Conservation (phyloP, 2,888 invertebrate genomes). For the Drosophila koepferae region DNA sequence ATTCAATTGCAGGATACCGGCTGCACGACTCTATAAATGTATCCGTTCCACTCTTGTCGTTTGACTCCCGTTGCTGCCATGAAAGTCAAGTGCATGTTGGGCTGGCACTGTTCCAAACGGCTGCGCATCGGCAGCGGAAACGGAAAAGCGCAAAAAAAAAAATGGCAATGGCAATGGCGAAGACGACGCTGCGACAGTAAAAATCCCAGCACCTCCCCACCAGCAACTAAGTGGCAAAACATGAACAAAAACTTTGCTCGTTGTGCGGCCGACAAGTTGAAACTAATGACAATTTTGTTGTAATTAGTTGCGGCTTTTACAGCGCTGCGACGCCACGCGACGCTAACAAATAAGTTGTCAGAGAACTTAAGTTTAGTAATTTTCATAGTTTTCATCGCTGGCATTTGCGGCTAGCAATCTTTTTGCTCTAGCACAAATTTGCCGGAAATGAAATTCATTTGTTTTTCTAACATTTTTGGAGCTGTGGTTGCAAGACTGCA, state of each 20-base stretch:
- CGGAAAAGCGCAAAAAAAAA: constrained; percentile 73
- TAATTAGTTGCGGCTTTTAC: constrained; percentile 78
- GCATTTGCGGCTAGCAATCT: constrained; percentile 61
- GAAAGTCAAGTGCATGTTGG: constrained; percentile 66
- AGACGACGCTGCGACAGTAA: constrained; percentile 22
- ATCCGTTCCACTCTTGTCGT: constrained; percentile 38
- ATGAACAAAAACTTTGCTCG: constrained; percentile 78
- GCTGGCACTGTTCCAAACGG: constrained; percentile 69
- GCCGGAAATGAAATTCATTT: constrained; percentile 80
- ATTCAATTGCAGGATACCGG: constrained; percentile 75
- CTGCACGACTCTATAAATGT: constrained; percentile 75
- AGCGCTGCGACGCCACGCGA: constrained; percentile 54
- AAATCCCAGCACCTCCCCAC: neutral
- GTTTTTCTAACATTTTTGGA: constrained; percentile 57
- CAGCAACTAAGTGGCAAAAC: constrained; percentile 73
- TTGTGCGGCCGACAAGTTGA: constrained; percentile 76
- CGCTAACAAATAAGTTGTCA: constrained; percentile 75
- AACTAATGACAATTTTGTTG: constrained; percentile 81
- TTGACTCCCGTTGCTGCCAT: constrained; percentile 38
- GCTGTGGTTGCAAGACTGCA: constrained; percentile 15
- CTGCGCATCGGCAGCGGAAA: constrained; percentile 61
- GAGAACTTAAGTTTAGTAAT: constrained; percentile 75
- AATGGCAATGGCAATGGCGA: constrained; percentile 59
- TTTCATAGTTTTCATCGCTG: constrained; percentile 74
- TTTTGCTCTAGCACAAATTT: constrained; percentile 65